Evolutionary conservation across 2,113 vertebrate genomes (phyloP).

Genomic region (Cettia cetti): DNA sequence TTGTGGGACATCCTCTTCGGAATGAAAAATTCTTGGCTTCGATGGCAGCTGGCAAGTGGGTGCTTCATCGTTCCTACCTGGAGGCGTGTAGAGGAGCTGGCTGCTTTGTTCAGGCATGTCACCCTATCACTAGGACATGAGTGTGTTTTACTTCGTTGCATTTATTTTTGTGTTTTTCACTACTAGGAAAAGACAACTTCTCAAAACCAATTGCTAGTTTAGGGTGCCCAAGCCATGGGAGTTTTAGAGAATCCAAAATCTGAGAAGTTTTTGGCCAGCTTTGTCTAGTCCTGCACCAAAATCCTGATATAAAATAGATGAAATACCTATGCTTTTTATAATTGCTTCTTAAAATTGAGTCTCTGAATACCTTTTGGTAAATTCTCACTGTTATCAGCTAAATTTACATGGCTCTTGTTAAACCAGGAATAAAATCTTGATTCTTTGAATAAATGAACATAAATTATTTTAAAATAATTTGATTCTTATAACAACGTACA

Average conservation of each 20-base stretch:
- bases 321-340: background rate
- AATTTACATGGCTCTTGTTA: background rate
- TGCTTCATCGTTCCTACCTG: conserved; percentile 94
- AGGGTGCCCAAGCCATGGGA: background rate
- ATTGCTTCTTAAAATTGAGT: background rate
- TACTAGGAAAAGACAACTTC: background rate
- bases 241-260: background rate
- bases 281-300: background rate
- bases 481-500: rapidly evolving
- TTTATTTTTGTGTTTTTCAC: background rate
- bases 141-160: background rate
- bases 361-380: background rate
- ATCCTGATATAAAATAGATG: background rate
- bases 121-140: background rate
- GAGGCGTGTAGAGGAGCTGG: conserved; percentile 85
- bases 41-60: conserved; percentile 97
- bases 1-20: conserved; percentile 92
- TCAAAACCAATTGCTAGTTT: background rate
- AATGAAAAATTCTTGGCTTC: conserved; percentile 97
- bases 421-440: background rate
- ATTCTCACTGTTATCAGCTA: background rate
- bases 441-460: background rate
- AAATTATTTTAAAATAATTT: background rate
- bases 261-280: background rate
- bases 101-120: conserved; percentile 81